phyloP scores from a whole-genome alignment of 1,140 invertebrate species.

The Apocrypta bakeri region DNA sequence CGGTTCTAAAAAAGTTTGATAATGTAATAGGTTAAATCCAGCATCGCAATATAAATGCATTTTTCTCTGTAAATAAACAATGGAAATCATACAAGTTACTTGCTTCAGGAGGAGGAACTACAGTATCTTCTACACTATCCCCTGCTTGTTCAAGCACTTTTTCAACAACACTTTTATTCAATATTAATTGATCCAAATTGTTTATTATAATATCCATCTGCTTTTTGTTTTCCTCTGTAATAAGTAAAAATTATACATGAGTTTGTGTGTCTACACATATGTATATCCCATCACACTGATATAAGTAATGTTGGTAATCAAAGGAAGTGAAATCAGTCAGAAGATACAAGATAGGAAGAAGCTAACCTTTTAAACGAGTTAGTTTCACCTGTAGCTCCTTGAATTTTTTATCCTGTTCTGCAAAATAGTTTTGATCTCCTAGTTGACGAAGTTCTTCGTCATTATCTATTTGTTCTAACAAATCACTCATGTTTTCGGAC shows the following conservation, averaged over 20 bases:
- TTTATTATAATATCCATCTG: slow-evolving; percentile 11
- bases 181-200: slow-evolving; percentile 26
- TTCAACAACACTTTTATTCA: slow-evolving; percentile 1
- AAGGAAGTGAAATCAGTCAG: too few species aligned
- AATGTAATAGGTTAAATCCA: not conserved
- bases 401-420: slow-evolving; percentile 35
- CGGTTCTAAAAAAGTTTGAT: not conserved
- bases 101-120: not conserved
- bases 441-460: not conserved
- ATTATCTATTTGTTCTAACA: not conserved
- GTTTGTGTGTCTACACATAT: too few species aligned
- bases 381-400: slow-evolving; percentile 5
- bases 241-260: slow-evolving; percentile 3
- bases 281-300: too few species aligned
- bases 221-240: slow-evolving; percentile 45
- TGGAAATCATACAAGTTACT: slow-evolving; percentile 38
- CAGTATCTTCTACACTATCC: not conserved
- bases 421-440: slow-evolving; percentile 3
- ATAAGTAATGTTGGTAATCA: not conserved
- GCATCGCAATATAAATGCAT: not conserved
- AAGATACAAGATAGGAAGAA: slow-evolving; percentile 11
- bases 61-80: not conserved
- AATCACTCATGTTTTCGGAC: not conserved
- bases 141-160: slow-evolving; percentile 4
- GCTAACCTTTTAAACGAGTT: not conserved